Percentiles rank a stretch among this genome's conserved stretches.
Conservation (phyloP, 92 coral and sea anemone species). For the Porites cylindrica region DNA sequence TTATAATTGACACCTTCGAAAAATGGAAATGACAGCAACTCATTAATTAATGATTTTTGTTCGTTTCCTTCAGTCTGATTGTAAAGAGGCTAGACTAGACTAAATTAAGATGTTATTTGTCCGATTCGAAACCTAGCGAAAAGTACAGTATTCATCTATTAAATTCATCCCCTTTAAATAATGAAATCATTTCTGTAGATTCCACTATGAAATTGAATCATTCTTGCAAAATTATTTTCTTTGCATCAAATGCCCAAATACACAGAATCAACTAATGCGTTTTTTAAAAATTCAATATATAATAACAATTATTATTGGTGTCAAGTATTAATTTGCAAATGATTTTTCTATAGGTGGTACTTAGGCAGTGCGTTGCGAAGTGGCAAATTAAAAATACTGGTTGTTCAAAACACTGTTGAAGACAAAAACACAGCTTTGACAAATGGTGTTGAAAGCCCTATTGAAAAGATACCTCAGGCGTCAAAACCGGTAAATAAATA, state of each 20-base stretch:
- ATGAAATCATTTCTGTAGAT: neutral
- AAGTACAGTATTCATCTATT: too few relatives aligned
- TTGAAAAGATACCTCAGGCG: neutral
- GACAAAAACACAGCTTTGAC: conserved; percentile 9
- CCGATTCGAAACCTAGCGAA: too few relatives aligned
- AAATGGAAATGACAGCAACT: neutral
- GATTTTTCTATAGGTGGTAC: conserved; percentile 61
- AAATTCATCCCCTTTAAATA: conserved; percentile 3
- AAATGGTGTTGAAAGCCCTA: conserved; percentile 48
- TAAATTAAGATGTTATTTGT: too few relatives aligned
- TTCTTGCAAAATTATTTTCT: too few relatives aligned
- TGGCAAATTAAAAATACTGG: conserved; percentile 75
- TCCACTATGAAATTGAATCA: neutral
- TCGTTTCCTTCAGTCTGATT: neutral
- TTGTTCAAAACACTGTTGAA: conserved; percentile 34
- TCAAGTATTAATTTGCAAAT: neutral
- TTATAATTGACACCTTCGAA: neutral
- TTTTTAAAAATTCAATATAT: neutral
- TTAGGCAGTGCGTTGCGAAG: conserved; percentile 86
- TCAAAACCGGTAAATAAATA: neutral
- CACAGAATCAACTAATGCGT: neutral
- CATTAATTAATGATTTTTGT: conserved; percentile 8
- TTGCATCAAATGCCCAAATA: neutral
- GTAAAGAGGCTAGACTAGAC: too few relatives aligned
- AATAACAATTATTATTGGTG: conserved; percentile 2